Evolutionary conservation across 92 coral and sea anemone species (phyloP), one percentile per base, ranked within the genome.

Genomic region (Zoanthus sansibaricus): DNA sequence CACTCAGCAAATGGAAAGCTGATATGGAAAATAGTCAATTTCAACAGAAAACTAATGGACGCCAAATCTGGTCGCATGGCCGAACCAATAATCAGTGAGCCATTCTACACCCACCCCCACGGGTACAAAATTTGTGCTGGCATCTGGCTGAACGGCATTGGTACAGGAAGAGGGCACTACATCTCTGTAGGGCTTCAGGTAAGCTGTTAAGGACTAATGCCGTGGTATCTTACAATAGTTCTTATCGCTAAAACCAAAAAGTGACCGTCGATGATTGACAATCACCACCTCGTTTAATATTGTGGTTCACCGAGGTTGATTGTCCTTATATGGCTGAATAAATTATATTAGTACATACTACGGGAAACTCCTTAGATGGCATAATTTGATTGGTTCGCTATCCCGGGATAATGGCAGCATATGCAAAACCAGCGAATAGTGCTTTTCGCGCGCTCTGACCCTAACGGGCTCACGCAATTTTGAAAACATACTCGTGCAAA

Each of bases 61-160:
- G 99, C 98, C 31, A 97, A 92, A 72, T 84, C 95, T 16, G 98
- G 96, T 54, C 95, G 99, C 10, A 91, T 96, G 6, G 88, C 98
- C 3, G 99, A 97, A 78, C 95, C 96, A 72, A 82, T 97, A 92
- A 94, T 97, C 72, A 97, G 99, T 72, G 99, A 97, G 82, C 93
- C 99, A 30, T 97, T 97, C 87, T 97, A 93, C 88, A 97, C 99
- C 87, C 96, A 93, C 88, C 98, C 94, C 83, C 93, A 97, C 91
- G 99, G 99, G 71, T 97, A 97, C 82, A 97, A 95, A 91, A 90
- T 97, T 95, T 97, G 98, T 70, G 99, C 99, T 25, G 99, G 99
- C 17, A 79, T 97, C 46, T 97, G 99, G 99, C 74, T 97, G 16
- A 97, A 97, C 85, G 99, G 99, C 12, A 91, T 95, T 67, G 99